These are phyloP conservation scores for Cyprinodon brontotheroides DNA, from an alignment of 2,113 vertebrate species.

Conservation along the genomic window DNA sequence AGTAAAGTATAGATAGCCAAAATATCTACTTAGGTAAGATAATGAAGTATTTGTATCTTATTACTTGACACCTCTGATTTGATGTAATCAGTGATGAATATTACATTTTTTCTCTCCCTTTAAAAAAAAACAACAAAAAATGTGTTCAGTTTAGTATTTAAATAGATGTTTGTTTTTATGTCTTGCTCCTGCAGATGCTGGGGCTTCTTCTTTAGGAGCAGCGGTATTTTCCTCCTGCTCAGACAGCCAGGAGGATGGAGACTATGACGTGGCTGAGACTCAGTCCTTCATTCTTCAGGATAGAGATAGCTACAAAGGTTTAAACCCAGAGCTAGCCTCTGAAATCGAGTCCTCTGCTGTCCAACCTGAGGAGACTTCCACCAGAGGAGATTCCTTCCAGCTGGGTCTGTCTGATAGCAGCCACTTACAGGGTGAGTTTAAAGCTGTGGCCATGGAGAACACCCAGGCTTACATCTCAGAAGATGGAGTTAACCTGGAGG, in stretches of 20 bases:
- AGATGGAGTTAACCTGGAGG: conserved; percentile 40
- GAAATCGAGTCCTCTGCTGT: conserved; percentile 11
- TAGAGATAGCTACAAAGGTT: neutral
- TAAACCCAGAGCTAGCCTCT: conserved; percentile 32
- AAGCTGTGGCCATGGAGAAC: conserved; percentile 42
- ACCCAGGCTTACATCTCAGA: conserved; percentile 47
- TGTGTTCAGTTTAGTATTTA: neutral
- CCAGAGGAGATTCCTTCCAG: conserved; percentile 46
- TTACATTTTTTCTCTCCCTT: too few relatives aligned
- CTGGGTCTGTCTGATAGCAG: conserved; percentile 65
- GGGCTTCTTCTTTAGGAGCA: conserved; percentile 6
- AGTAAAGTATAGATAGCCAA: too few relatives aligned
- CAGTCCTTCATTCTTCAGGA: conserved; percentile 67
- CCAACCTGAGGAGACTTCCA: conserved; percentile 17
- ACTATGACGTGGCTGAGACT: conserved; percentile 71
- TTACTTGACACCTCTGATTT: too few relatives aligned
- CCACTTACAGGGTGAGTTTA: conserved; percentile 39
- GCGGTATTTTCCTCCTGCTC: conserved; percentile 22
- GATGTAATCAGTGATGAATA: too few relatives aligned
- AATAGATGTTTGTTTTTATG: neutral
- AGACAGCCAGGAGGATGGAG: conserved; percentile 61
- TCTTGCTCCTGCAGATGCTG: conserved; percentile 26
- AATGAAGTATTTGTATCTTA: too few relatives aligned
- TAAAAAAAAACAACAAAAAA: neutral
- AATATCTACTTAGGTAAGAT: too few relatives aligned